Percentiles rank a stretch among this genome's conserved stretches.
phyloP scores from a whole-genome alignment of 2,113 vertebrate species.

The Leptobrachium leishanense region DNA sequence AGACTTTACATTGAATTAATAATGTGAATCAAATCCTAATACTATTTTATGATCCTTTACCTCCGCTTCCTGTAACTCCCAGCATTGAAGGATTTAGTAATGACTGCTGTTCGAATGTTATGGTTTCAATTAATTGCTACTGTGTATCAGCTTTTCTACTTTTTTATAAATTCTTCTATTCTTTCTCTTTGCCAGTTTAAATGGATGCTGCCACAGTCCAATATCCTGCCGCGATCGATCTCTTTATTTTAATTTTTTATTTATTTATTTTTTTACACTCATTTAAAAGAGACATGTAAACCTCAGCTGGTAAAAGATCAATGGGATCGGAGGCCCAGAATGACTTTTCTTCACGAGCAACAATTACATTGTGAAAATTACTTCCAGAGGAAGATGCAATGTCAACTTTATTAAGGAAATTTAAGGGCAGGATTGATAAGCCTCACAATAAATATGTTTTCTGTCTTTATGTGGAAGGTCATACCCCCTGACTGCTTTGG shows the following conservation, averaged over 20 bases:
- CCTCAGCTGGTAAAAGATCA: constrained; percentile 9
- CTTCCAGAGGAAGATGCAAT: constrained; percentile 5
- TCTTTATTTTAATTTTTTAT: background rate
- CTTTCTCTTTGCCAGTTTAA: constrained; percentile 7
- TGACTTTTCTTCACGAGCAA: background rate
- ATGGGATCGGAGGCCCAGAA: background rate
- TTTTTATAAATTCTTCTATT: background rate
- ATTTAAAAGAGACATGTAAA: constrained; percentile 13
- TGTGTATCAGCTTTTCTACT: constrained; percentile 28
- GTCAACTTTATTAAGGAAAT: constrained; percentile 2
- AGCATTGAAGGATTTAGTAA: constrained; percentile 4
- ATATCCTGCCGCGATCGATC: constrained; percentile 25
- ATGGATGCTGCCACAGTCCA: constrained; percentile 12
- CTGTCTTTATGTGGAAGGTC: background rate
- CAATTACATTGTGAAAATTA: constrained; percentile 7
- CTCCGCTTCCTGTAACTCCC: background rate
- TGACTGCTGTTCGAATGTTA: background rate
- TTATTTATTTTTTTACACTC: background rate
- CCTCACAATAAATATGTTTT: background rate
- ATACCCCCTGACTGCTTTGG: background rate
- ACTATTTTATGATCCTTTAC: constrained; percentile 12
- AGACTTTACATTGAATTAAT: no score
- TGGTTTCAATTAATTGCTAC: constrained; percentile 23
- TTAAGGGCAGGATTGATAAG: background rate
- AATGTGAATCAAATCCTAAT: no score